Evolutionary conservation across 2,888 invertebrate species (phyloP).

Genomic region (Halictus ligatus): DNA sequence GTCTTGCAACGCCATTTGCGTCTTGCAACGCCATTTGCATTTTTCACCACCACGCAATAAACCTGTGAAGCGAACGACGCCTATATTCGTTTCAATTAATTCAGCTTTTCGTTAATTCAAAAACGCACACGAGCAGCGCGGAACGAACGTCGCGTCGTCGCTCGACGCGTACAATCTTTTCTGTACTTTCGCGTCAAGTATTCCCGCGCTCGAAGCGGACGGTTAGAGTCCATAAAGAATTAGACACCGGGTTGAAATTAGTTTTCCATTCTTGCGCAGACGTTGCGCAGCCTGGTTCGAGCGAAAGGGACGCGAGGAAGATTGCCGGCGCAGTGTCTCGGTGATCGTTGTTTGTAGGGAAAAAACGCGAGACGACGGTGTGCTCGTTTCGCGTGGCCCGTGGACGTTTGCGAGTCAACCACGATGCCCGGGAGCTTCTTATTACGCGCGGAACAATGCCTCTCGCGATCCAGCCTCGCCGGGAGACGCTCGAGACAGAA

Average conservation of each 20-base stretch:
- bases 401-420: not conserved
- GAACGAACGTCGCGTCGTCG: too few relatives aligned
- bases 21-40: too few relatives aligned
- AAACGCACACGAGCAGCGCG: too few relatives aligned
- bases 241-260: not conserved
- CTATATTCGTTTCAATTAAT: too few relatives aligned
- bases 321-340: not conserved
- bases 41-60: too few relatives aligned
- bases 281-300: not conserved
- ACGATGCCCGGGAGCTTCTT: not conserved
- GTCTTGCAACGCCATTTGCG: too few relatives aligned
- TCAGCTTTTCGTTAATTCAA: too few relatives aligned
- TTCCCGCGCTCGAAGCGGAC: not conserved
- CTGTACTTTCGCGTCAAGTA: too few relatives aligned
- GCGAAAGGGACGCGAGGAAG: not conserved
- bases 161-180: too few relatives aligned
- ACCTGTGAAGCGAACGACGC: too few relatives aligned
- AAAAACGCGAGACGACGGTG: not conserved
- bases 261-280: not conserved
- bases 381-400: not conserved
- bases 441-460: constrained; percentile 9
- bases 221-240: not conserved
- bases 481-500: not conserved
- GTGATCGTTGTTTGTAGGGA: not conserved
- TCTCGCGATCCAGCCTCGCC: not conserved